Conservation (phyloP, 1,140 invertebrate genomes). For the Hermatobates lingyangjiaoensis region DNA sequence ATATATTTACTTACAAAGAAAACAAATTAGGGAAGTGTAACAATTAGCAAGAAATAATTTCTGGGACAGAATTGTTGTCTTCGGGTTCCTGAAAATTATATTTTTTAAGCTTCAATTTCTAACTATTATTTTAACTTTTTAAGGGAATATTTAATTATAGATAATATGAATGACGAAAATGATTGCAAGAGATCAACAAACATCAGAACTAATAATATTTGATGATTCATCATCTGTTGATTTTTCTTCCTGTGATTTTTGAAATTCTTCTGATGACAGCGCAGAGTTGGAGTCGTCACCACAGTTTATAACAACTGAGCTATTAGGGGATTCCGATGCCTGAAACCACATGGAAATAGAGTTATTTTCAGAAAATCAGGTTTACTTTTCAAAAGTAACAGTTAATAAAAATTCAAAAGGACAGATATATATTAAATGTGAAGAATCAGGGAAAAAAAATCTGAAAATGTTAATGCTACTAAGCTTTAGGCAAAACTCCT, state of each 20-base stretch:
- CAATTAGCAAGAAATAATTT: too few species aligned
- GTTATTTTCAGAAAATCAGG: neutral
- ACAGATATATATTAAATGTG: neutral
- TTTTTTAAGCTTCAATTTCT: too few species aligned
- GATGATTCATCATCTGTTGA: too few species aligned
- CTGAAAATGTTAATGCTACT: neutral
- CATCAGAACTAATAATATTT: too few species aligned
- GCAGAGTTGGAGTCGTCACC: slow-evolving; percentile 16
- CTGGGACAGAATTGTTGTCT: too few species aligned
- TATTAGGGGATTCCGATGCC: slow-evolving; percentile 11
- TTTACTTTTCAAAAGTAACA: neutral
- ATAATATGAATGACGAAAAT: too few species aligned
- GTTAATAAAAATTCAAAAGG: neutral
- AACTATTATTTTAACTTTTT: too few species aligned
- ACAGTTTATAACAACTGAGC: slow-evolving; percentile 6
- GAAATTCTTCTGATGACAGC: slow-evolving; percentile 12
- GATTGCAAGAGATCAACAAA: too few species aligned
- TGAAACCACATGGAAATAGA: slow-evolving; percentile 3
- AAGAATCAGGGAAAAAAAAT: neutral
- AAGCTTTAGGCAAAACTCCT: neutral
- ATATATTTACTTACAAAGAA: too few species aligned
- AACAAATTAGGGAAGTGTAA: too few species aligned
- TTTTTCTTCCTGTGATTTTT: neutral
- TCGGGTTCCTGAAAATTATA: too few species aligned
- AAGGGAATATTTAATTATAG: too few species aligned